phyloP scores from a whole-genome alignment of 1,140 invertebrate genomes.

The Ladona fulva region DNA sequence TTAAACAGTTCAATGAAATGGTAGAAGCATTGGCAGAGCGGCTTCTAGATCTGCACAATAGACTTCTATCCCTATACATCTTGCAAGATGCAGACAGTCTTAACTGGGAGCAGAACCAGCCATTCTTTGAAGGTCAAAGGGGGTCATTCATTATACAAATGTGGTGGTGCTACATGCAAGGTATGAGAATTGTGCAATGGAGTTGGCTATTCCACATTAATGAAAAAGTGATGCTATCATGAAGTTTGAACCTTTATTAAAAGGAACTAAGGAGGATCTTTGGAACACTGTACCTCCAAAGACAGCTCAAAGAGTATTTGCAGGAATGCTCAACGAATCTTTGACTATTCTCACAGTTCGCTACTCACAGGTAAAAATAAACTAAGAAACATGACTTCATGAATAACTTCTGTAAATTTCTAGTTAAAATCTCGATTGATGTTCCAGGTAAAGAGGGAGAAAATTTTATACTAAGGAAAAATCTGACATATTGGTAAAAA shows the following conservation, averaged over 20 bases:
- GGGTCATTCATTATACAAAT: conserved; percentile 70
- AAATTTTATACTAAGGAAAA: no score
- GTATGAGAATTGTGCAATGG: conserved; percentile 32
- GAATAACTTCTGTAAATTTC: no score
- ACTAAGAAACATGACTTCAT: no score
- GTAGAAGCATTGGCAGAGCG: conserved; percentile 68
- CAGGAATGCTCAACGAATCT: conserved; percentile 71
- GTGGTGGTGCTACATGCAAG: conserved; percentile 79
- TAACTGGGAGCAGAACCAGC: conserved; percentile 50
- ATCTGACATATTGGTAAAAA: no score
- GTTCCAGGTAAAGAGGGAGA: no score
- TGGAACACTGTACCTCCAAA: conserved; percentile 72
- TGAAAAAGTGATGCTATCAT: conserved; percentile 2
- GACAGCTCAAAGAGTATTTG: conserved; percentile 67
- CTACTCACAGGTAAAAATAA: conserved; percentile 52
- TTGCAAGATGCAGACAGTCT: conserved; percentile 66
- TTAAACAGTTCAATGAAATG: conserved; percentile 68
- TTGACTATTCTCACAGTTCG: conserved; percentile 61
- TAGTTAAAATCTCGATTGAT: no score
- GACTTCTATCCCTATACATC: conserved; percentile 63
- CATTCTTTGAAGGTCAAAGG: conserved; percentile 56
- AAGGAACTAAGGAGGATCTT: conserved; percentile 60
- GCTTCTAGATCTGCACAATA: conserved; percentile 63
- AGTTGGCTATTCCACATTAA: conserved; percentile 7
- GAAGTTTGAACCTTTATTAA: conserved; percentile 22